These are phyloP conservation scores for Gari tellinella DNA, from an alignment of 2,888 invertebrate species.

Conservation along the genomic window DNA sequence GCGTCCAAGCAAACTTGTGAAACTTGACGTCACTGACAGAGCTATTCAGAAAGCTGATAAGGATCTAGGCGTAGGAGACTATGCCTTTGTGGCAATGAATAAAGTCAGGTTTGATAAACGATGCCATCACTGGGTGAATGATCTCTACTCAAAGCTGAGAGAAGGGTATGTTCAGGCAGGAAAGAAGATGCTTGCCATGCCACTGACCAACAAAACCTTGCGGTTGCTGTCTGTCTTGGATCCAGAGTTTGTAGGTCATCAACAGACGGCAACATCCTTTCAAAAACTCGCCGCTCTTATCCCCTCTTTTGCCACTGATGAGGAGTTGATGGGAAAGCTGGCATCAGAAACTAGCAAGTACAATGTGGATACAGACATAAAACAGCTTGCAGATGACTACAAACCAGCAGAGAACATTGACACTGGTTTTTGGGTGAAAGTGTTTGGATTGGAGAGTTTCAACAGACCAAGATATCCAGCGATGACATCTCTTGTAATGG, in stretches of 20 bases:
- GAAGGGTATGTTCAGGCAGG: conserved; percentile 24
- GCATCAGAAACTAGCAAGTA: neutral
- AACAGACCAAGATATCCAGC: conserved; percentile 18
- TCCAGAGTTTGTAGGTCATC: conserved; percentile 28
- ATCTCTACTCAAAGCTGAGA: conserved; percentile 18
- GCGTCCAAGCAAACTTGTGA: conserved; percentile 14
- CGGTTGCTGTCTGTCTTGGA: conserved; percentile 29
- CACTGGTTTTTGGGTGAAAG: no score
- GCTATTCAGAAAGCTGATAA: conserved; percentile 33
- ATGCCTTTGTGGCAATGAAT: conserved; percentile 25
- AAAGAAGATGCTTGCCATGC: conserved; percentile 23
- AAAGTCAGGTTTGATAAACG: conserved; percentile 26
- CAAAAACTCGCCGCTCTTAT: conserved; percentile 2
- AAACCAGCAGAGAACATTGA: no score
- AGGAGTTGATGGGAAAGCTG: neutral
- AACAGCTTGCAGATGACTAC: conserved; percentile 6
- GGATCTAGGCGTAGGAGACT: conserved; percentile 34
- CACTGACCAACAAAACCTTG: conserved; percentile 16
- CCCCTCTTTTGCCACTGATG: conserved; percentile 1
- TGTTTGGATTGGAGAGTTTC: conserved; percentile 16
- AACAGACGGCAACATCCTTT: conserved; percentile 8
- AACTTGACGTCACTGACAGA: conserved; percentile 27
- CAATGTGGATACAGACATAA: conserved; percentile 17
- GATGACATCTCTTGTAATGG: conserved; percentile 1
- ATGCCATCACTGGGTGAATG: conserved; percentile 22